Percentiles rank a stretch among this genome's conserved stretches.
Evolutionary conservation across 1,140 invertebrate species (phyloP).

Genomic region (Drosophila pectinifera): DNA sequence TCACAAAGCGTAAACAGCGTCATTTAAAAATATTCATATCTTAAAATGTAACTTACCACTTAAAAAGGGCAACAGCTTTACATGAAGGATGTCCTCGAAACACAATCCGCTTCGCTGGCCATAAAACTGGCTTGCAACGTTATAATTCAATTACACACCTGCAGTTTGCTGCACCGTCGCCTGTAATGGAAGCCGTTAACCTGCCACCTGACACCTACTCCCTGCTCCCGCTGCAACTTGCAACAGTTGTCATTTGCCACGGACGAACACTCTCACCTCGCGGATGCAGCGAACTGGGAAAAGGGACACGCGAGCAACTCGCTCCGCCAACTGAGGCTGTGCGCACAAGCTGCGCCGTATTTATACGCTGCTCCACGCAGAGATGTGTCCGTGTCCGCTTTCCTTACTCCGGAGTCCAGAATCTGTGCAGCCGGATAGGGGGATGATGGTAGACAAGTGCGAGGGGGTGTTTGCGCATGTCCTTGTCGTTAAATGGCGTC

Average conservation of each 20-base stretch:
- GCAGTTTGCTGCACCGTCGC: conserved; percentile 12
- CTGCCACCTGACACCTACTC: background rate
- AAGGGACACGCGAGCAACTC: conserved; percentile 63
- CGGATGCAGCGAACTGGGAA: conserved; percentile 36
- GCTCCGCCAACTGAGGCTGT: conserved; percentile 71
- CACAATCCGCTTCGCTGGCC: conserved; percentile 5
- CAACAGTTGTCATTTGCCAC: conserved; percentile 34
- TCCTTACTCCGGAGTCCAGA: conserved; percentile 2
- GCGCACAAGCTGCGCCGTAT: conserved; percentile 60
- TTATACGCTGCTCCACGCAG: conserved; percentile 56
- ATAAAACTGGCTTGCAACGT: background rate
- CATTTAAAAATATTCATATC: background rate
- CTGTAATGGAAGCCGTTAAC: conserved; percentile 24
- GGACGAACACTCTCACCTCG: conserved; percentile 19
- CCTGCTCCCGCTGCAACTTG: conserved; percentile 18
- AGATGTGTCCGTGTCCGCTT: conserved; percentile 17
- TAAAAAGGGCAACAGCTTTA: background rate
- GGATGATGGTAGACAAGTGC: conserved; percentile 10
- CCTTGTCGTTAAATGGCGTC: conserved; percentile 50
- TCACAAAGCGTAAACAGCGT: background rate
- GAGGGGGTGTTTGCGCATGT: conserved; percentile 74
- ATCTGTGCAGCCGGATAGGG: conserved; percentile 15
- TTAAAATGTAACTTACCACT: background rate
- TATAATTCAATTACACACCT: conserved; percentile 27
- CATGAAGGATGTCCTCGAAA: background rate